Conservation (phyloP, 2,888 invertebrate species). For the Leucophenga montana region DNA sequence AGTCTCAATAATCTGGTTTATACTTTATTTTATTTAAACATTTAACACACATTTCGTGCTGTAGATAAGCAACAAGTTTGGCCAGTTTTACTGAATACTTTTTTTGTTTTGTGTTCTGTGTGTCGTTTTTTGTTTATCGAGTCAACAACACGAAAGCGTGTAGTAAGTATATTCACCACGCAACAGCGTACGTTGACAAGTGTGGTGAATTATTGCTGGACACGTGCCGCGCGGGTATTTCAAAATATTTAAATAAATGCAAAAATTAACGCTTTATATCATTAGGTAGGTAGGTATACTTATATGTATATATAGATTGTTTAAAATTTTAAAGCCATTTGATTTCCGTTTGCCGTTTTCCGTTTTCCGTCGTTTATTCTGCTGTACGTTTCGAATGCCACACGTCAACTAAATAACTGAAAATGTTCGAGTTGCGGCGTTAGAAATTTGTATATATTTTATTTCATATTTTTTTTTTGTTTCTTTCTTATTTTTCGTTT, state of each 20-base stretch:
- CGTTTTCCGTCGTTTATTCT: conserved; percentile 26
- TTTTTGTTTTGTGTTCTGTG: background rate
- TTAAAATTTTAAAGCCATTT: background rate
- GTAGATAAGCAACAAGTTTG: background rate
- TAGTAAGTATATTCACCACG: background rate
- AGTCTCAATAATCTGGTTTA: no score
- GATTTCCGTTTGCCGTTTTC: background rate
- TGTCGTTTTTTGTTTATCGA: background rate
- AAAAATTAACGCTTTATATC: conserved; percentile 1
- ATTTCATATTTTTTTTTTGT: conserved; percentile 19
- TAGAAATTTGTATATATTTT: background rate
- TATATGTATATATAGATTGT: no score
- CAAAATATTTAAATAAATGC: background rate
- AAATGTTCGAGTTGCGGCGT: conserved; percentile 2
- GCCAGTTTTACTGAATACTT: background rate
- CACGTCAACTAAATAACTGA: conserved; percentile 52
- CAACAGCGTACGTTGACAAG: background rate
- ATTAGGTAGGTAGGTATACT: no score
- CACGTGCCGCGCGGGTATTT: conserved; percentile 5
- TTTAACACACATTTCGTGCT: conserved; percentile 8
- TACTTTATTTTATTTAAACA: background rate
- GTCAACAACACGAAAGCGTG: background rate
- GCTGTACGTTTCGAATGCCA: conserved; percentile 45
- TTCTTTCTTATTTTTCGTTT: no score
- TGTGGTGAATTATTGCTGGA: background rate